Percentiles rank a stretch among this genome's conserved stretches.
Evolutionary conservation across 2,113 vertebrate species (phyloP).

Genomic region (Oryzias celebensis): DNA sequence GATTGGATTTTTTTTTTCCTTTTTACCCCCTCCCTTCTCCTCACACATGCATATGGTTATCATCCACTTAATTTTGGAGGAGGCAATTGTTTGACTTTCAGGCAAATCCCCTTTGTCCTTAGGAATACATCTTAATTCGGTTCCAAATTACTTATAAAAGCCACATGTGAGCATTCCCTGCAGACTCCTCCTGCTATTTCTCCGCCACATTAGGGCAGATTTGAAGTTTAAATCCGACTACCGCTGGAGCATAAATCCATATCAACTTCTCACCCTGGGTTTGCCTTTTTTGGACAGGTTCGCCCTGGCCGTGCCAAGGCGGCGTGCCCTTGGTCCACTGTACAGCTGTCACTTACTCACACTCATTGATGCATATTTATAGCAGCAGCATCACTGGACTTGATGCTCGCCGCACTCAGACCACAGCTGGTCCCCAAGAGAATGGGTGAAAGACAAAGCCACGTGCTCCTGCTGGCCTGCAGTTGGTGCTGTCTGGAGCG

Average conservation of each 20-base stretch:
- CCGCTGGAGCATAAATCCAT: conserved; percentile 45
- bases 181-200: not conserved
- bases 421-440: conserved; percentile 82
- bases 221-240: conserved; percentile 1
- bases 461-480: conserved; percentile 68
- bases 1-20: not conserved
- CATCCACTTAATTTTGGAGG: conserved; percentile 57
- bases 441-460: conserved; percentile 79
- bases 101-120: not conserved
- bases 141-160: not conserved
- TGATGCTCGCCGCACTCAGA: conserved; percentile 64
- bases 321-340: conserved; percentile 71
- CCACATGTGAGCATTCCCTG: not conserved
- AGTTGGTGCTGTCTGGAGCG: conserved; percentile 70
- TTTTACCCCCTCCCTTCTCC: conserved; percentile 1
- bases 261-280: conserved; percentile 39
- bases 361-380: conserved; percentile 78
- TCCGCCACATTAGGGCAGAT: not conserved
- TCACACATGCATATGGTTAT: conserved; percentile 58
- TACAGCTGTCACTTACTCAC: conserved; percentile 81
- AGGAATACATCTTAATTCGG: conserved; percentile 8
- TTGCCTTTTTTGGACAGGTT: conserved; percentile 72
- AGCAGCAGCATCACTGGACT: conserved; percentile 77
- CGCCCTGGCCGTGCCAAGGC: conserved; percentile 60
- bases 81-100: conserved; percentile 64